These are phyloP conservation scores for Narcine bancroftii DNA, from an alignment of 2,113 vertebrate genomes.

Conservation along the genomic window DNA sequence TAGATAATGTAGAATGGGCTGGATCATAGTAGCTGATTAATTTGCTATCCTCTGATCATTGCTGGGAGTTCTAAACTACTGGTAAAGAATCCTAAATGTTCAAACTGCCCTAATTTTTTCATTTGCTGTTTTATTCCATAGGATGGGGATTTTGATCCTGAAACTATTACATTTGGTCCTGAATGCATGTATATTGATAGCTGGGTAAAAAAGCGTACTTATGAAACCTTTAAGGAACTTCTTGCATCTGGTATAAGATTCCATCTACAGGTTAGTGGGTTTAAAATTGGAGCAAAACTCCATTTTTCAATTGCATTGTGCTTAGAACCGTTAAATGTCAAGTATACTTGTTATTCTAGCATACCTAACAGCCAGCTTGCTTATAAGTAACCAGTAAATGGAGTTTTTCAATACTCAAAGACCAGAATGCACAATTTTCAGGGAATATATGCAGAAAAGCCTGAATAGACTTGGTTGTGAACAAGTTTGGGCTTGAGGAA, in stretches of 20 bases:
- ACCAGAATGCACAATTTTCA: too few species aligned
- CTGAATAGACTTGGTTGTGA: too few species aligned
- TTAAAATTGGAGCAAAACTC: not conserved
- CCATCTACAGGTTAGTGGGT: constrained; percentile 78
- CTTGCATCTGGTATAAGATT: constrained; percentile 94
- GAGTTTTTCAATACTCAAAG: too few species aligned
- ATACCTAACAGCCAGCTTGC: not conserved
- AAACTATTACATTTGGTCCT: constrained; percentile 87
- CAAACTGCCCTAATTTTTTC: not conserved
- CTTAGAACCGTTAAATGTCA: not conserved
- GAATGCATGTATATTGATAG: constrained; percentile 93
- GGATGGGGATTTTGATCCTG: constrained; percentile 83
- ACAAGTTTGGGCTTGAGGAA: too few species aligned
- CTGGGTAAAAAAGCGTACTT: constrained; percentile 90
- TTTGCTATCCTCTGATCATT: not conserved
- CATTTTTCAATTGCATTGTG: not conserved
- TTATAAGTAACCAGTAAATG: too few species aligned
- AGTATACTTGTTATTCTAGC: not conserved
- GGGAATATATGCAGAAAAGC: too few species aligned
- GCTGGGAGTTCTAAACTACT: not conserved
- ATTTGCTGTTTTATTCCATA: constrained; percentile 42
- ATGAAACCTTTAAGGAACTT: constrained; percentile 82
- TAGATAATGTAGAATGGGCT: not conserved
- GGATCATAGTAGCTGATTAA: not conserved
- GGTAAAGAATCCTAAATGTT: not conserved